Conservation (phyloP, 1,140 invertebrate genomes). For the Conus ventricosus region DNA sequence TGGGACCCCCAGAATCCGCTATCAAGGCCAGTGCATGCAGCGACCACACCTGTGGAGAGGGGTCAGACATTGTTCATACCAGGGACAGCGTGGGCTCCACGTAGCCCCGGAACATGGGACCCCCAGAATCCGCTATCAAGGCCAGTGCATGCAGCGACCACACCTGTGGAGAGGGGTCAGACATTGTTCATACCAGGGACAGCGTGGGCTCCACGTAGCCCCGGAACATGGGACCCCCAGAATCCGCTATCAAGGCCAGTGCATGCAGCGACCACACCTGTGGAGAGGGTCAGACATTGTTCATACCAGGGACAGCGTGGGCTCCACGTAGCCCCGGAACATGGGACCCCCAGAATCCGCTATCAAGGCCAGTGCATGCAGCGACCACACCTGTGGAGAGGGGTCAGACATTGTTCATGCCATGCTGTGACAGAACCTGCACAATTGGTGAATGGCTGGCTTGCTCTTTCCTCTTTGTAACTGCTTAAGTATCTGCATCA, state of each 20-base stretch:
- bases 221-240: slow-evolving; percentile 98
- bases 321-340: no score
- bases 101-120: slow-evolving; percentile 98
- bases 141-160: slow-evolving; percentile 97
- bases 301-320: no score
- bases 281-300: slow-evolving; percentile 16
- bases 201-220: slow-evolving; percentile 96
- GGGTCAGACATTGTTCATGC: neutral
- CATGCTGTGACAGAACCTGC: no score
- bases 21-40: slow-evolving; percentile 95
- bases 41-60: slow-evolving; percentile 88
- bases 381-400: slow-evolving; percentile 94
- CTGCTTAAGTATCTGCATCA: no score
- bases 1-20: slow-evolving; percentile 97
- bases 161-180: slow-evolving; percentile 78
- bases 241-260: slow-evolving; percentile 95
- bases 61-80: slow-evolving; percentile 76
- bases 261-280: slow-evolving; percentile 98
- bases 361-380: slow-evolving; percentile 95
- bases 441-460: no score
- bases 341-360: no score
- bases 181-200: slow-evolving; percentile 87
- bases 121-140: slow-evolving; percentile 96
- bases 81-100: slow-evolving; percentile 95
- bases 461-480: no score